These are phyloP conservation scores for Genyomyrus donnyi DNA, from an alignment of 2,113 vertebrate species.

Conservation along the genomic window DNA sequence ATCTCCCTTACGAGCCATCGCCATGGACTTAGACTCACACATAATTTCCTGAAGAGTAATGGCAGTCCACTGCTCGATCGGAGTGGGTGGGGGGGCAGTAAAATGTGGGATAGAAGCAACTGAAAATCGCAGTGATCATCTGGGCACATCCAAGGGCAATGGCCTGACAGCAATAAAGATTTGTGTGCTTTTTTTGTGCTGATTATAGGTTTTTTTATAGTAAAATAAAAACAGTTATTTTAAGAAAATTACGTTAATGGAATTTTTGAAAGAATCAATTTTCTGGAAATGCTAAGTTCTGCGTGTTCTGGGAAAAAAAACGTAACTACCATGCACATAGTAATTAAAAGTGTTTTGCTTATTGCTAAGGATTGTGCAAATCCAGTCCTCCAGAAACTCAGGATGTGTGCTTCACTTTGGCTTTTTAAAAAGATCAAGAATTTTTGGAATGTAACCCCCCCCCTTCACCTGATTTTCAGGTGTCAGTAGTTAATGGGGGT, in stretches of 20 bases:
- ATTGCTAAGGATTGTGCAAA: background rate
- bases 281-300: background rate
- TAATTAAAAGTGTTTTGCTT: background rate
- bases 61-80: background rate
- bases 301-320: background rate
- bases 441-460: background rate
- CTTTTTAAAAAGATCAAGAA: background rate
- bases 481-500: background rate
- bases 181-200: background rate
- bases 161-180: background rate
- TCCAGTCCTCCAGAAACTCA: background rate
- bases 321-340: background rate
- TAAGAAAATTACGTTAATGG: background rate
- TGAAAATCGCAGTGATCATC: background rate
- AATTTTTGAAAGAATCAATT: background rate
- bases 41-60: background rate
- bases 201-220: background rate
- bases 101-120: background rate
- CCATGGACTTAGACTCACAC: background rate
- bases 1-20: background rate
- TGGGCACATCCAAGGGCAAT: background rate
- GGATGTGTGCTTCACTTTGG: background rate
- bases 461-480: background rate
- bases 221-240: background rate
- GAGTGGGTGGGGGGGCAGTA: background rate